Conservation (phyloP, 2,113 vertebrate genomes). For the Mesembrinibis cayennensis region DNA sequence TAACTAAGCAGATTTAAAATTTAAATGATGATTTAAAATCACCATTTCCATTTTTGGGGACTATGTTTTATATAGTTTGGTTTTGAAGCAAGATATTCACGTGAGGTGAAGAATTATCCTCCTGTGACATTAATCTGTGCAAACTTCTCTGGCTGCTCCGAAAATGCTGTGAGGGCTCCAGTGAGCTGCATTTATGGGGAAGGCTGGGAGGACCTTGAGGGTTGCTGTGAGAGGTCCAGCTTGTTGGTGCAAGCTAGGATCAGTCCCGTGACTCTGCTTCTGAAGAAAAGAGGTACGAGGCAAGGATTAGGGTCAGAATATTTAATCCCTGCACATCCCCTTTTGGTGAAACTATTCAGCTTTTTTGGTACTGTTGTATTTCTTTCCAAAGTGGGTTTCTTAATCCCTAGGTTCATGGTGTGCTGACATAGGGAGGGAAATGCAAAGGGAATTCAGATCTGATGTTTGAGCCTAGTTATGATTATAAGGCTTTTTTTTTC, state of each 20-base stretch:
- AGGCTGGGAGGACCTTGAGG: neutral
- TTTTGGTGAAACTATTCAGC: neutral
- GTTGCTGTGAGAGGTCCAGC: neutral
- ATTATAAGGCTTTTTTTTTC: neutral
- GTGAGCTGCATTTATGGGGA: neutral
- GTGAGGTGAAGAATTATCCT: fast-evolving
- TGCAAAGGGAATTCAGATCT: neutral
- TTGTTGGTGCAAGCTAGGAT: neutral
- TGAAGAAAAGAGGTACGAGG: fast-evolving
- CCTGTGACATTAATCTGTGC: neutral
- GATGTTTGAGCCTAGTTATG: neutral
- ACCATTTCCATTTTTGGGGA: neutral
- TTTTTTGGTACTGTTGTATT: neutral
- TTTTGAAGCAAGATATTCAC: neutral
- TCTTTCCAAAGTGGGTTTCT: neutral
- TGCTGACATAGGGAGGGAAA: neutral
- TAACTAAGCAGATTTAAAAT: neutral
- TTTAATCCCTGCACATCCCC: neutral
- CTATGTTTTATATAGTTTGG: neutral
- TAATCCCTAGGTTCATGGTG: neutral
- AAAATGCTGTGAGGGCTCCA: fast-evolving
- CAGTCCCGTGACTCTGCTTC: neutral
- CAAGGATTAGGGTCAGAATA: neutral
- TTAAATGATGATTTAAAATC: neutral
- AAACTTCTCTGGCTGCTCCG: neutral